Percentiles rank a stretch among this genome's conserved stretches.
These are phyloP conservation scores for Agapostemon virescens DNA, from an alignment of 2,888 invertebrate genomes.

Conservation along the genomic window DNA sequence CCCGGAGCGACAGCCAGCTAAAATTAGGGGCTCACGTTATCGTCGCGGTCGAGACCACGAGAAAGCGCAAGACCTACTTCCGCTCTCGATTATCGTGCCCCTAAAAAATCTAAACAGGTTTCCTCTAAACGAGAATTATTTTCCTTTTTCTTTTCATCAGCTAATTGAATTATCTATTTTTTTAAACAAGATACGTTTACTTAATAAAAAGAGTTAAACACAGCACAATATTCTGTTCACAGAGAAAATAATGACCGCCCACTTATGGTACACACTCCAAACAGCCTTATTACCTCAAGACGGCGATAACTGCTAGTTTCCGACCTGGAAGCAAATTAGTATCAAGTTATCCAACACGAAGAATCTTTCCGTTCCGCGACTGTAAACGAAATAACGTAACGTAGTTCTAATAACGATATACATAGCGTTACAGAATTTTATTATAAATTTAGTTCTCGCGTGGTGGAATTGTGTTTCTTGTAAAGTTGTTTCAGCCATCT, in stretches of 20 bases:
- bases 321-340: not conserved
- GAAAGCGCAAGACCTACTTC: conserved; percentile 3
- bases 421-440: too few species aligned
- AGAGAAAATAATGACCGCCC: not conserved
- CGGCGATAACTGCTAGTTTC: not conserved
- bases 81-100: not conserved
- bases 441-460: too few species aligned
- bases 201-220: not conserved
- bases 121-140: not conserved
- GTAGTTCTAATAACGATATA: too few species aligned
- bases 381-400: too few species aligned
- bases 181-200: too few species aligned
- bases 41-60: not conserved
- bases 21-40: conserved; percentile 51
- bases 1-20: conserved; percentile 36
- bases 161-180: too few species aligned
- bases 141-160: not conserved
- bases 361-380: not conserved
- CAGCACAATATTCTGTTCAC: not conserved
- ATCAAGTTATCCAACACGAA: not conserved
- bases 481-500: not conserved
- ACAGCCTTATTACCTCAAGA: not conserved
- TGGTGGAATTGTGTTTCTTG: not conserved
- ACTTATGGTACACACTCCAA: not conserved
- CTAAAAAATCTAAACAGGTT: not conserved